phyloP scores from a whole-genome alignment of 2,888 invertebrate genomes.

The Axea sp. region DNA sequence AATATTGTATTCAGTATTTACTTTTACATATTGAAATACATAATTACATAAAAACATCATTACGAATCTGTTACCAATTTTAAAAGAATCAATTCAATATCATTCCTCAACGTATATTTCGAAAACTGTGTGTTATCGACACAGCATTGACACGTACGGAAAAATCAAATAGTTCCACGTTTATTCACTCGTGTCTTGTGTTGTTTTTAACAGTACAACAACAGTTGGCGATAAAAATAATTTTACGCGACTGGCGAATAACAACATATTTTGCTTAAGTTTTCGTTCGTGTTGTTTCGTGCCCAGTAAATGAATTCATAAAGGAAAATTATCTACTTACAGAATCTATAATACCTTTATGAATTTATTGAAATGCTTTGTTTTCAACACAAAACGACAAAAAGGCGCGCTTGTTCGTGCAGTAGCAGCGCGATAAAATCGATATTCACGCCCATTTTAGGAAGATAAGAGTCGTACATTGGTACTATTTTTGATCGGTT shows the following conservation, averaged over 20 bases:
- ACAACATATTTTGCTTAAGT: constrained; percentile 41
- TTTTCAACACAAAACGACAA: constrained; percentile 49
- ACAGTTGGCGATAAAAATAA: background rate
- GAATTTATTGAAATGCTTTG: constrained; percentile 60
- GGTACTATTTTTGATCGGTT: constrained; percentile 50
- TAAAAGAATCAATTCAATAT: no score
- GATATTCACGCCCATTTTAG: constrained; percentile 59
- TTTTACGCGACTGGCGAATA: constrained; percentile 6
- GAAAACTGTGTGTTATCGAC: no score
- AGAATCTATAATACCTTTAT: constrained; percentile 58
- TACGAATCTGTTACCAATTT: no score
- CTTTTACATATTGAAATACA: no score
- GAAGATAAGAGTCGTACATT: constrained; percentile 58
- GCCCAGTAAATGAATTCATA: constrained; percentile 51
- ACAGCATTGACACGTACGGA: no score
- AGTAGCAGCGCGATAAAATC: constrained; percentile 58
- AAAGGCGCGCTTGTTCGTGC: constrained; percentile 49
- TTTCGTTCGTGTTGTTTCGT: constrained; percentile 43
- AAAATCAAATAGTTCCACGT: no score
- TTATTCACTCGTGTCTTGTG: background rate
- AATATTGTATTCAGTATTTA: no score
- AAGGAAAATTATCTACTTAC: constrained; percentile 54
- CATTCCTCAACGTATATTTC: no score
- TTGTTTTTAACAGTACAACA: constrained; percentile 3
- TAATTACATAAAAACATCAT: no score